Evolutionary conservation across 2,888 invertebrate genomes (phyloP), one percentile per base, ranked within the genome.

Genomic region (Norana najaformis): DNA sequence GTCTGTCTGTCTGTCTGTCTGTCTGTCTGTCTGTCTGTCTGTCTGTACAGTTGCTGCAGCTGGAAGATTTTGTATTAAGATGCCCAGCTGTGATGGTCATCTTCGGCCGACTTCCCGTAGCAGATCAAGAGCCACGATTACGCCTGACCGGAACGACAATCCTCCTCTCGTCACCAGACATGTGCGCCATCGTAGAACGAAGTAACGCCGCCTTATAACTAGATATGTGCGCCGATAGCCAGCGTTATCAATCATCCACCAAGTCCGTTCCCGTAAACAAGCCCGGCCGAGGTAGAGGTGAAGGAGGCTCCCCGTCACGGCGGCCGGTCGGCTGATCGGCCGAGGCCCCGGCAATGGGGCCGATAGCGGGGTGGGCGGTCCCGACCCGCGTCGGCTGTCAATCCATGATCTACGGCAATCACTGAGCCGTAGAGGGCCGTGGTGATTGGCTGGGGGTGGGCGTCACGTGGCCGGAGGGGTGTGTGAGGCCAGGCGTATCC

Each of bases 91-190:
- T n/a, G n/a, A 3, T n/a, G 0, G n/a, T 69, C 69, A n/a, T 69
- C 30, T n/a, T n/a, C n/a, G 69, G 23, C 69, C 0, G 69, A 69
- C 8, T 69, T n/a, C 30, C 30, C 13, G 69, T n/a, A 30, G n/a
- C 69, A 69, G 69, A 69, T 69, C 69, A n/a, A 69, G 69, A n/a
- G n/a, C n/a, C n/a, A n/a, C 69, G 69, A 69, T 69, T 69, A 69
- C 47, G 23, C 47, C 23, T 4, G n/a, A 69, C 69, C 69, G 69
- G 69, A 69, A 69, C 16, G 8, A 69, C 30, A 30, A 16, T 69
- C 69, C 30, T n/a, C 69, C 69, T 8, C 30, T 69, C 69, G 30
- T 69, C 69, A 69, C 69, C 69, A 69, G 69, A 69, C 69, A 69
- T 69, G 69, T 69, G 69, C 69, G 69, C 69, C 69, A 69, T 69